Base-by-base conservation (phyloP, 2,797 vertebrate species). In the Podargus strigoides region DNA sequence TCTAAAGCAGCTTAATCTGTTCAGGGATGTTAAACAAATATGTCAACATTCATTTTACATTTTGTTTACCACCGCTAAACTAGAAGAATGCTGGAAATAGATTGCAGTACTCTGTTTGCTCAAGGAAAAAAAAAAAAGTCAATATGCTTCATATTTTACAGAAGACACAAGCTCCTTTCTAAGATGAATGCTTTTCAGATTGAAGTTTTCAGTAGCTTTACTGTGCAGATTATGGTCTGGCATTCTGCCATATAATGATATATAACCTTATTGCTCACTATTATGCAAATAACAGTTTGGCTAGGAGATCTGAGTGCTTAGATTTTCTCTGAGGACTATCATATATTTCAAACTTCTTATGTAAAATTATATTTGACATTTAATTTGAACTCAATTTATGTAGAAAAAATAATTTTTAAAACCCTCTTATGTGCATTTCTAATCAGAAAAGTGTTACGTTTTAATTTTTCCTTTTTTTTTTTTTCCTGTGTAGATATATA, bases 241-340 rank as follows among this genome's bases (percentile, higher is more conserved):
- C 88, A 4, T 74, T 90, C 91, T 96, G 97, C 96, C 96, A 97
- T 41, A 76, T 87, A 91, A 76, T 97, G 93, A 97, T 97, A 97
- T 97, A 97, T 96, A 97, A 95, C 89, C 84, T 97, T 96, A 95
- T 41, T 96, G 76, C 90, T 97, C 79, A 95, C 96, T 96, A 97
- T 96, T 97, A 97, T 97, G 95, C 95, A 98, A 98, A 98, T 96
- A 97, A 37, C 88, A 92, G 95, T 97, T 98, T 98, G 94, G 90
- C 95, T 97, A 94, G 83, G 68, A 97, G 91, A 95, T 77, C 87
- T 49, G 56, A 96, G 58, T 87, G 84, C 92, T 95, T 92, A 95
- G 90, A 96, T 91, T 97, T 97, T 82, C 97, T 97, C 97, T 80
- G 84, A 97, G 96, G 95, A 96, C 79, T 95, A 97, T 95, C 67